Percentiles rank a stretch among this genome's conserved stretches.
Evolutionary conservation across 2,113 vertebrate genomes (phyloP).

Genomic region (Micronycteris hirsuta): DNA sequence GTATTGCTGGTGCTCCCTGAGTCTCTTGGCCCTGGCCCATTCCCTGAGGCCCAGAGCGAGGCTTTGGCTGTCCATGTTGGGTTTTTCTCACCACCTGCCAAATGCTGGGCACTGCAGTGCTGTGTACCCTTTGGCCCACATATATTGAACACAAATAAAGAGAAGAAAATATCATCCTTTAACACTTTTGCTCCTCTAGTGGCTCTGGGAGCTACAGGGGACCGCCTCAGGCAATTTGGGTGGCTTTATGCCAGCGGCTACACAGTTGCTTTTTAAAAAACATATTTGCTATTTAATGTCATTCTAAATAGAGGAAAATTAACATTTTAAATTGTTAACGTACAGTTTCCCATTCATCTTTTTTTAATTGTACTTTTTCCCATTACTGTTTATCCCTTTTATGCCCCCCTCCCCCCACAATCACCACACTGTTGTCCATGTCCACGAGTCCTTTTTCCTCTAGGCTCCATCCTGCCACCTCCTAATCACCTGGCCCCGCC

Average conservation of each 20-base stretch:
- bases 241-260: neutral
- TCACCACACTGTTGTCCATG: no score
- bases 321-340: no score
- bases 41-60: neutral
- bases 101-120: neutral
- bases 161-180: neutral
- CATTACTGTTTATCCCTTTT: no score
- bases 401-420: no score
- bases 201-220: neutral
- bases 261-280: neutral
- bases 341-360: no score
- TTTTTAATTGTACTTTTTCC: no score
- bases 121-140: neutral
- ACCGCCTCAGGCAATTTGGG: neutral
- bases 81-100: neutral
- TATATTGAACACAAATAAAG: neutral
- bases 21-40: neutral
- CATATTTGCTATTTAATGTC: no score
- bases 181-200: neutral
- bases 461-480: no score
- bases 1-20: neutral
- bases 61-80: accelerated
- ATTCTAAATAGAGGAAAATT: no score
- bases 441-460: no score
- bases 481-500: no score